Base-by-base conservation (phyloP, 2,113 vertebrate species). In the Diadophis punctatus region DNA sequence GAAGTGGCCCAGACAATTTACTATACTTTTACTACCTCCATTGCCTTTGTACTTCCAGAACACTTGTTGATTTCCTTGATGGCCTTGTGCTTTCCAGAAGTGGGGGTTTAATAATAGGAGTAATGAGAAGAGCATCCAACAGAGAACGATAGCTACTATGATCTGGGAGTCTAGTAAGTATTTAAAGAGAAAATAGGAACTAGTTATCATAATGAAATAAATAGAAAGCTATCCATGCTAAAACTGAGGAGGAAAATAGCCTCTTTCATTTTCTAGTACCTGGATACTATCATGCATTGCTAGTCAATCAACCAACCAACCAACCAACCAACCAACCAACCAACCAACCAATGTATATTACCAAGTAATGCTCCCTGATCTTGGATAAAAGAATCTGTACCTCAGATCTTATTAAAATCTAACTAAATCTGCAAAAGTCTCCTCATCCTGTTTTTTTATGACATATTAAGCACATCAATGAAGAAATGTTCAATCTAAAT, bases 61-160 rank as follows among this genome's bases (percentile, higher is more conserved):
- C 94, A 91, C 93, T 95, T 53, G 96, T 63, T 63, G 97, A 97
- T 85, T 96, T 96, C 51, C 95, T 96, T 53, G 96, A 97, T 84
- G 96, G 96, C 52, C 94, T 94, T 14, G 91, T 91, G 95, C 95
- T 95, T 10, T 52, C 94, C 58, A 96, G 93, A 90, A 96, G 84
- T 8, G 95, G 89, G 93, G 96, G 95, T 91, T 97, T 97, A 95
- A 95, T 23, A 20, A 98, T 92, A 89, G 97, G 98, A 0, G 93
- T 96, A 96, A 98, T 98, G 94, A 98, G 97, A 92, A 98, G 97
- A 30, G 98, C 97, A 86, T 98, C 97, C 97, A 98, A 93, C 55
- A 98, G 97, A 0, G 96, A 95, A 89, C 60, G 94, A 94, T 91
- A 97, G 25, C 58, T 94, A 58, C 94, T 97, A 88, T 95, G 95